Conservation (phyloP, 2,113 vertebrate species). For the Mobula birostris region DNA sequence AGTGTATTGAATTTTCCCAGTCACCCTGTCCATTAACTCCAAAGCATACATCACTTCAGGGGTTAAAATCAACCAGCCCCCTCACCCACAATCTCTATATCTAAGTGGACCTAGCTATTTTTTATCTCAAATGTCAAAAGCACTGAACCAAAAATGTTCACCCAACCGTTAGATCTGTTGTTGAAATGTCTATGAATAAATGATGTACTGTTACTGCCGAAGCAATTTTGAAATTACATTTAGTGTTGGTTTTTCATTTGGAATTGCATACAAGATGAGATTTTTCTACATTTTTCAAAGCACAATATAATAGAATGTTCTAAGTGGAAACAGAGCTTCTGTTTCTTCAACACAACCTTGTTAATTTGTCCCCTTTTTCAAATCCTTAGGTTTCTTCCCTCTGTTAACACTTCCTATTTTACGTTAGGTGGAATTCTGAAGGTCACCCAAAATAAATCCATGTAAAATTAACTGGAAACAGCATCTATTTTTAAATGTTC, state of each 20-base stretch:
- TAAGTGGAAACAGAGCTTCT: neutral
- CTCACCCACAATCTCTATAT: neutral
- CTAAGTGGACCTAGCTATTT: neutral
- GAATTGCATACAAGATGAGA: neutral
- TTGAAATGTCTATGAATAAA: neutral
- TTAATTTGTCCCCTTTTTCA: too few relatives aligned
- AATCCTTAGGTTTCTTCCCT: neutral
- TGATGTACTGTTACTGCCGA: neutral
- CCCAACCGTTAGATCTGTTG: neutral
- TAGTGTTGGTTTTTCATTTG: neutral
- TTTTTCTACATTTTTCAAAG: neutral
- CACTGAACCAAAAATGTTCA: neutral
- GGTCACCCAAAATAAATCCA: too few relatives aligned
- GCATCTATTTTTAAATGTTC: too few relatives aligned
- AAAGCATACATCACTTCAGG: too few relatives aligned
- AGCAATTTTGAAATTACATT: conserved; percentile 3
- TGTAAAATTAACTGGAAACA: neutral
- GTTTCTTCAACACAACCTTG: neutral
- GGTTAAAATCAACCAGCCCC: too few relatives aligned
- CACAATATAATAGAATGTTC: neutral
- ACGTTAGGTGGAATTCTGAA: too few relatives aligned
- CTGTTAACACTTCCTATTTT: neutral
- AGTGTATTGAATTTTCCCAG: too few relatives aligned
- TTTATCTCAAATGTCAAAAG: neutral
- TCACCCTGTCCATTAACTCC: too few relatives aligned